A percentile compares a stretch with the other conserved stretches of the same genome.
phyloP scores from a whole-genome alignment of 2,888 invertebrate genomes.

The Anoncus sp. region DNA sequence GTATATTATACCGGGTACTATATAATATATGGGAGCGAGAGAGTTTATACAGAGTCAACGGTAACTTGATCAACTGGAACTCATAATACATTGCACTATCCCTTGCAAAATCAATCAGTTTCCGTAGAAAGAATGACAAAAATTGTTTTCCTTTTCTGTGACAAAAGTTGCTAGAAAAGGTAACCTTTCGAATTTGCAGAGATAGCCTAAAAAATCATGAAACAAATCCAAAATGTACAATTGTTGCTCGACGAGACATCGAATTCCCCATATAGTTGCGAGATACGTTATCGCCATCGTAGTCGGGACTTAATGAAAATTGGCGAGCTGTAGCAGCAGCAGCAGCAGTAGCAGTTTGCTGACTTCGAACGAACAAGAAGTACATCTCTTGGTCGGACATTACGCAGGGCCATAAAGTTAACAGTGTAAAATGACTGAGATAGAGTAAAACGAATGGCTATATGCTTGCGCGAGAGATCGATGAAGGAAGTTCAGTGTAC shows the following conservation, averaged over 20 bases:
- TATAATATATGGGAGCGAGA: conserved; percentile 23
- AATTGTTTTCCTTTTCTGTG: not conserved
- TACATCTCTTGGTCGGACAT: conserved; percentile 43
- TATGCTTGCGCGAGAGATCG: conserved; percentile 42
- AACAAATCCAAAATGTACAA: not conserved
- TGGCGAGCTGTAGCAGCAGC: conserved; percentile 41
- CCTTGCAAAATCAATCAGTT: not conserved
- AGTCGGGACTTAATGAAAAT: conserved; percentile 59
- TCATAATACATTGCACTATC: not conserved
- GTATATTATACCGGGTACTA: conserved; percentile 21
- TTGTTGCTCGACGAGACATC: not conserved
- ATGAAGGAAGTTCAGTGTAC: conserved; percentile 48
- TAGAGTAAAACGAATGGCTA: conserved; percentile 43
- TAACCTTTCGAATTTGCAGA: not conserved
- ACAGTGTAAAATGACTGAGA: conserved; percentile 51
- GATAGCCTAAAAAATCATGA: not conserved
- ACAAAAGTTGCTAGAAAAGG: not conserved
- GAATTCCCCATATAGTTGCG: conserved; percentile 1
- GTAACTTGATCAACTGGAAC: conserved; percentile 43
- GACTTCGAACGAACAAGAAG: conserved; percentile 31
- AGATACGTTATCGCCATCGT: conserved; percentile 57
- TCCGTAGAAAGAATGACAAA: not conserved
- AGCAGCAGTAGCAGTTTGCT: conserved; percentile 22
- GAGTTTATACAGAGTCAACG: conserved; percentile 13
- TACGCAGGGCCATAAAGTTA: conserved; percentile 49